Conservation (phyloP, 2,888 invertebrate genomes). For the Liodrosophila aerea region DNA sequence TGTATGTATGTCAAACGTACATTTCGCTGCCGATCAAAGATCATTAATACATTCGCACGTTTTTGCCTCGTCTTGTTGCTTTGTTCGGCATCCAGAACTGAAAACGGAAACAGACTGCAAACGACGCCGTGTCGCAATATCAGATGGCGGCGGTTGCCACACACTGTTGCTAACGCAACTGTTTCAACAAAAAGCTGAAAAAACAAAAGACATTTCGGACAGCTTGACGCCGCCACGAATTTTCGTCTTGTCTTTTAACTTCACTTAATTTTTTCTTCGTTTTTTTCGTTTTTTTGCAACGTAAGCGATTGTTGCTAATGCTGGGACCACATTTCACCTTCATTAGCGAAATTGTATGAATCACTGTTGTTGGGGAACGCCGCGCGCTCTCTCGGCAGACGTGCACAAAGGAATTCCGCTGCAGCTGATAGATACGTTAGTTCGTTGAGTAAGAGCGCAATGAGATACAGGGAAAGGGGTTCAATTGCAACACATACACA, state of each 20-base stretch:
- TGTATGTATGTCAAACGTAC: conserved; percentile 1
- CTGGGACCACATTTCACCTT: conserved; percentile 38
- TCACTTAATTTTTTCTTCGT: conserved; percentile 3
- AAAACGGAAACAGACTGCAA: conserved; percentile 20
- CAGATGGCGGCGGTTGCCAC: too few relatives aligned
- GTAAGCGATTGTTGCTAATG: conserved; percentile 18
- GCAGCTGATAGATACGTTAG: conserved; percentile 32
- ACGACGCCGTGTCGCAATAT: neutral
- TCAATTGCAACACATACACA: conserved; percentile 44
- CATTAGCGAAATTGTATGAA: conserved; percentile 41
- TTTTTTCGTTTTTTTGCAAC: conserved; percentile 6
- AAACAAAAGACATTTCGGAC: conserved; percentile 14
- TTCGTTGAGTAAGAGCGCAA: neutral
- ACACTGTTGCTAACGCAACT: conserved; percentile 49
- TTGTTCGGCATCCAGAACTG: conserved; percentile 24
- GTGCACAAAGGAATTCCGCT: conserved; percentile 49
- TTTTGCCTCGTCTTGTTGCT: conserved; percentile 19
- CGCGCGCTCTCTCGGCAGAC: conserved; percentile 22
- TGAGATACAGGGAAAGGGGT: conserved; percentile 3
- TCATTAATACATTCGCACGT: conserved; percentile 15
- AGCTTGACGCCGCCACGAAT: conserved; percentile 21
- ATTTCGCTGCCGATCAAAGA: neutral
- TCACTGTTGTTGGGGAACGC: conserved; percentile 39
- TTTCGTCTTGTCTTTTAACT: too few relatives aligned
- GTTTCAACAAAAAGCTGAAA: conserved; percentile 49